These are phyloP conservation scores for Petrolisthes cinctipes DNA, from an alignment of 2,888 invertebrate species.

Conservation along the genomic window DNA sequence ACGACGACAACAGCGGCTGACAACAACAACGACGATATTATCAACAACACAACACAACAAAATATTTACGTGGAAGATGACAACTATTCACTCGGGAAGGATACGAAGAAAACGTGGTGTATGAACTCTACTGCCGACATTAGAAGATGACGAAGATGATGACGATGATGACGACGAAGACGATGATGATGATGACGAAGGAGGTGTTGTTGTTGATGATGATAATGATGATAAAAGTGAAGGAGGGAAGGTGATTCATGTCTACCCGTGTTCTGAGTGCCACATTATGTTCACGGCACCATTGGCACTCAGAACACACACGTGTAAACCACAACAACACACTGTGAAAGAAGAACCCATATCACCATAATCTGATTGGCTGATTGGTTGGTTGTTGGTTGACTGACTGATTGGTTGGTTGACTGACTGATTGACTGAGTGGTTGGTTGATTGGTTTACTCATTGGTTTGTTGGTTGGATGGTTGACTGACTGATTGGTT, in stretches of 20 bases:
- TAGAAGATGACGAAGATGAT: conserved; percentile 2
- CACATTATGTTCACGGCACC: conserved; percentile 37
- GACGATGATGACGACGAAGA: not conserved
- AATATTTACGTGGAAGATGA: too few species aligned
- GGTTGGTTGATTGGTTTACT: too few species aligned
- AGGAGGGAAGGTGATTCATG: conserved; percentile 34
- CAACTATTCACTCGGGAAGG: too few species aligned
- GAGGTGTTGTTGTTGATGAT: too few species aligned
- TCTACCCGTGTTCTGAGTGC: conserved; percentile 37
- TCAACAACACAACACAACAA: too few species aligned
- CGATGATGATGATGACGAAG: not conserved
- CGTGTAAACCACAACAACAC: not conserved
- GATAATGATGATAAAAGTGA: not conserved
- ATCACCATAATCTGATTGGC: not conserved
- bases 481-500: too few species aligned
- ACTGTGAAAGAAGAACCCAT: conserved; percentile 1
- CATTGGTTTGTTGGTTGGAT: too few species aligned
- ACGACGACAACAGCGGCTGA: too few species aligned
- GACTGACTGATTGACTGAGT: too few species aligned
- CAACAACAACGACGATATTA: too few species aligned
- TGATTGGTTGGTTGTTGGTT: too few species aligned
- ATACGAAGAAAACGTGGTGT: conserved; percentile 33
- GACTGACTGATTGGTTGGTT: too few species aligned
- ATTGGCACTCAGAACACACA: not conserved
- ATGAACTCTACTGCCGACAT: conserved; percentile 38